These are phyloP conservation scores for Campoletis raptor DNA, from an alignment of 2,888 invertebrate genomes.

Conservation along the genomic window DNA sequence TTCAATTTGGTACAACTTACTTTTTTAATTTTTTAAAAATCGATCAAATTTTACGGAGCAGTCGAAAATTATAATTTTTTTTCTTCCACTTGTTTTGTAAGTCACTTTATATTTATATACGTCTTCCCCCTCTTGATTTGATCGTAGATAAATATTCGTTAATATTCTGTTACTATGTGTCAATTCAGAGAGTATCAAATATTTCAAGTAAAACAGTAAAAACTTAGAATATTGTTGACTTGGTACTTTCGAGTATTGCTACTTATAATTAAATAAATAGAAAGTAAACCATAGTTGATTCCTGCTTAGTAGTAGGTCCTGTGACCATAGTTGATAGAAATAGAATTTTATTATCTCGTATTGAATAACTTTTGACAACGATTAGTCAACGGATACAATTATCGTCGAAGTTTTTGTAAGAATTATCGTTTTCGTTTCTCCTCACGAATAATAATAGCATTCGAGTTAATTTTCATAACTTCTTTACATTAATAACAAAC, in stretches of 20 bases:
- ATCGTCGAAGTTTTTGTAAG: slow-evolving; percentile 12
- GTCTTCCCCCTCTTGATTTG: slow-evolving; percentile 3
- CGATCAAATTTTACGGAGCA: too few species aligned
- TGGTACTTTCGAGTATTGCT: slow-evolving; percentile 63
- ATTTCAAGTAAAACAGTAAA: slow-evolving; percentile 60
- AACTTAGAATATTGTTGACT: slow-evolving; percentile 62
- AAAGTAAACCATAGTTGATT: slow-evolving; percentile 68
- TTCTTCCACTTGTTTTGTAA: not conserved
- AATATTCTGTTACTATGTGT: slow-evolving; percentile 42
- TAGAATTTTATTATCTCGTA: slow-evolving; percentile 41
- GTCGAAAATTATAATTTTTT: not conserved
- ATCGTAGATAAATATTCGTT: slow-evolving; percentile 13
- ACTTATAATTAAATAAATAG: slow-evolving; percentile 47
- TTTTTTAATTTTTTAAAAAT: too few species aligned
- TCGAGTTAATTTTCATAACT: not conserved
- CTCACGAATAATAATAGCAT: slow-evolving; percentile 19
- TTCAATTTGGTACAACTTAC: too few species aligned
- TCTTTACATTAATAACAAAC: not conserved
- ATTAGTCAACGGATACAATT: slow-evolving; percentile 12
- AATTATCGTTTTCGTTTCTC: not conserved
- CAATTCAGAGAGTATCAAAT: slow-evolving; percentile 43
- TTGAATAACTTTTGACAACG: slow-evolving; percentile 17
- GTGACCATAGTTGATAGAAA: slow-evolving; percentile 66
- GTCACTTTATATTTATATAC: slow-evolving; percentile 7
- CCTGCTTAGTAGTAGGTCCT: slow-evolving; percentile 75